Evolutionary conservation across 2,113 vertebrate genomes (phyloP).

Genomic region (Entomyzon cyanotis): DNA sequence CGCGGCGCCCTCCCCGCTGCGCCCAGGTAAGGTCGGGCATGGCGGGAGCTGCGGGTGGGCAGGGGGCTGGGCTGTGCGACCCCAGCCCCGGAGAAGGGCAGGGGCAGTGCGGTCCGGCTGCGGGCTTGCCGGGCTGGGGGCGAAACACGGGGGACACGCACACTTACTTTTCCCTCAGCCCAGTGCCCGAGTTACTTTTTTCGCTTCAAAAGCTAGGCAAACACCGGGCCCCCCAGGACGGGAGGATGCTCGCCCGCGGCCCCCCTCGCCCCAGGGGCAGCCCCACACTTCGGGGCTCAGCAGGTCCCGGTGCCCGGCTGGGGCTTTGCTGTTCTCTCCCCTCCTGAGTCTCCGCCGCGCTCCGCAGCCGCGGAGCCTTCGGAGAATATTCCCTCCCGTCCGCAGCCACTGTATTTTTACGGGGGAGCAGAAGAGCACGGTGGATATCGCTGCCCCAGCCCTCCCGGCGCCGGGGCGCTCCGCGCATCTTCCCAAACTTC

Average conservation of each 20-base stretch:
- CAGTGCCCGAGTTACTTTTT: neutral
- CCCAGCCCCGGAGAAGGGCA: neutral
- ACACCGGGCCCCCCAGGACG: neutral
- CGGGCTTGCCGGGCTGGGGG: neutral
- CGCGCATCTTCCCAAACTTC: neutral
- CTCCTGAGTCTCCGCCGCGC: neutral
- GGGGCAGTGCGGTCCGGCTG: neutral
- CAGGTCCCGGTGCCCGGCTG: neutral
- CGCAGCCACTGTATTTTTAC: neutral
- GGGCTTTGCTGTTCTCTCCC: neutral
- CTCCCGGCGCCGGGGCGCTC: neutral
- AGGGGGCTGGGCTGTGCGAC: neutral
- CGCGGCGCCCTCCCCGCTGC: neutral
- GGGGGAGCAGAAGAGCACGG: neutral
- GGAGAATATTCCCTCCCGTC: neutral
- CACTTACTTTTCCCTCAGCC: neutral
- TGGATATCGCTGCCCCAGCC: neutral
- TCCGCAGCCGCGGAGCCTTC: neutral
- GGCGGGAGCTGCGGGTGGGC: neutral
- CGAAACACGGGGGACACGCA: neutral
- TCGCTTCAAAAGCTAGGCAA: neutral
- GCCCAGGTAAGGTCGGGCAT: conserved; percentile 6
- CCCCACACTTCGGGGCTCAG: neutral
- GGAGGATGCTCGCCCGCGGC: neutral
- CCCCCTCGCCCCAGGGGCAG: neutral